Base-by-base conservation (phyloP, 2,113 vertebrate genomes). In the Corythoichthys haematopterus region DNA sequence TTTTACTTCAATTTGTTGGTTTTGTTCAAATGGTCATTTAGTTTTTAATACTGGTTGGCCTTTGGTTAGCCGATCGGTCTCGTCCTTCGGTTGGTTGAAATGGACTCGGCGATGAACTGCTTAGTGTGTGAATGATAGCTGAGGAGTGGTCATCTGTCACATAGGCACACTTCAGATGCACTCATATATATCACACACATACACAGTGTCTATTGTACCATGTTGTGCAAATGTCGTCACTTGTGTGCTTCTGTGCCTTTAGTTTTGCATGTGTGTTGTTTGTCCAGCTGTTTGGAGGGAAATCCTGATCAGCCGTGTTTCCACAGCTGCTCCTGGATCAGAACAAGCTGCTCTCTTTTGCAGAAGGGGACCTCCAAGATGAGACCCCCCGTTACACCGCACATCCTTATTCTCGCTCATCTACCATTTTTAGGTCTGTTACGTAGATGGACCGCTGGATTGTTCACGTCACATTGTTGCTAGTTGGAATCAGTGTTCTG, bases 251-350 rank as follows among this genome's bases (percentile, higher is more conserved):
- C 45, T 66, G 73, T 66, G 16, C 6, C 15, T 60, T 60, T 77
- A 56, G 70, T 35, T 57, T 58, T 51, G 47, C 65, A 60, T 80
- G 33, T 20, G 55, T 57, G 55, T 76, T 92, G 85, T 92, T 91
- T 91, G 81, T 75, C 88, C 91, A 93, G 91, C 91, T 93, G 91
- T 91, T 91, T 85, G 81, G 69, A 90, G 82, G 81, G 80, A 88
- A 90, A 88, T 87, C 79, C 82, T 76, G 78, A 82, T 88, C 88
- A 84, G 89, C 80, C 60, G 74, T 92, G 89, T 91, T 93, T 88
- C 90, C 88, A 82, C 91, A 91, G 91, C 91, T 93, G 91, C 83
- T 87, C 77, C 71, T 20, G 81, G 85, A 91, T 91, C 88, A 88
- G 88, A 71, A 87, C 86, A 77, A 73, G 56, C 83, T 56, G 52